Base-by-base conservation (phyloP, 2,888 invertebrate genomes). In the Mellilla xanthometata region DNA sequence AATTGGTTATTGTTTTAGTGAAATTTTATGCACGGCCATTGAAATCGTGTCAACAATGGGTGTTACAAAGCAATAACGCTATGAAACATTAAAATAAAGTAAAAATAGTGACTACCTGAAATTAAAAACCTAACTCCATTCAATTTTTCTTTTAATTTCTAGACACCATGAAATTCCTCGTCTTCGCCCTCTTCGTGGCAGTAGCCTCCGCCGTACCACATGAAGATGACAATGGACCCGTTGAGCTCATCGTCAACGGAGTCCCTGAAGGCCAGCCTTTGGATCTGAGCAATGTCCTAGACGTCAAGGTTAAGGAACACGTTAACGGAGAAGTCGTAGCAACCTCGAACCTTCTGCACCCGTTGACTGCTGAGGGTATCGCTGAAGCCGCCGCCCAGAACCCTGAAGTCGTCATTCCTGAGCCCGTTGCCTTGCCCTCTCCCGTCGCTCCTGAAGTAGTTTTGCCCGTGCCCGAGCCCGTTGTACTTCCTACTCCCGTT, bases 221-320 rank as follows among this genome's bases (percentile, higher is more conserved):
- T 3, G 61, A 62, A 11, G 68, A 72, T 2, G 72, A 65, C 2
- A 54, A 43, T 6, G 72, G 71, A 0, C 63, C 72, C 1, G 75
- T 82, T 1, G 78, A 82, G 35, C 54, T 83, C 29, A 65, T 78
- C 13, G 73, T 84, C 8, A 80, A 83, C 30, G 81, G 81, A 6
- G 60, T 79, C 0, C 59, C 73, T 0, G 73, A 80, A 8, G 83
- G 79, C 1, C 54, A 73, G 4, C 51, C 82, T 11, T 47, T 84
- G 15, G 81, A 81, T 3, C 52, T 79, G 12, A 67, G 65, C 15
- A 46, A 76, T 12, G 56, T 81, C 9, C 61, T 82, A 1, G 73
- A 66, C 34, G 70, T 81, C 30, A 69, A 75, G 26, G 52, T 81
- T 0, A 68, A 81, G 12, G 71, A 81, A 34, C 73, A 76, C 35